phyloP scores from a whole-genome alignment of 64 coral and sea anemone genomes.

The Anthopleura sola region DNA sequence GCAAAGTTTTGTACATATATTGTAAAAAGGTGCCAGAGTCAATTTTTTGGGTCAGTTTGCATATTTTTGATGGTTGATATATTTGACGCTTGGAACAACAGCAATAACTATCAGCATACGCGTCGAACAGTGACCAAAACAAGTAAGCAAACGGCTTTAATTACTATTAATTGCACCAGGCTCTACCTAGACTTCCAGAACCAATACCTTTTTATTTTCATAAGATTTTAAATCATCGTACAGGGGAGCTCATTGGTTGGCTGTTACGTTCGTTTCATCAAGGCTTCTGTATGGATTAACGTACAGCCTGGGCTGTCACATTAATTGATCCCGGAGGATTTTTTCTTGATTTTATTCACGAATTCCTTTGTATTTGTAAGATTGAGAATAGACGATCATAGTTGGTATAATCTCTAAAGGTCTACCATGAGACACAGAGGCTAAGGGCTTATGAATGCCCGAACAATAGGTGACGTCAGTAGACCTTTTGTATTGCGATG shows the following conservation, averaged over 20 bases:
- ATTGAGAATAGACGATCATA: neutral
- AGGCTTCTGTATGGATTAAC: neutral
- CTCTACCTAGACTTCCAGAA: neutral
- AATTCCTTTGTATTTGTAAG: constrained; percentile 21
- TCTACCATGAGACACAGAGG: neutral
- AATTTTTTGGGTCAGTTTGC: neutral
- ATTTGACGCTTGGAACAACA: neutral
- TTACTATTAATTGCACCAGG: neutral
- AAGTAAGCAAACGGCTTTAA: constrained; percentile 1
- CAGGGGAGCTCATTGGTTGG: neutral
- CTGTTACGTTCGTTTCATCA: neutral
- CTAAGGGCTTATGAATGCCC: neutral
- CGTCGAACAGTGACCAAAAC: neutral
- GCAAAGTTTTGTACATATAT: neutral
- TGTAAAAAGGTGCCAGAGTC: neutral
- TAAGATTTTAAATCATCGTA: constrained; percentile 10
- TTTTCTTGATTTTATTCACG: constrained; percentile 23
- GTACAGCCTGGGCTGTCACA: neutral
- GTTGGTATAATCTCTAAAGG: neutral
- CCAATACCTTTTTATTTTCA: constrained; percentile 13
- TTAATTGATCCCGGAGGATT: constrained; percentile 37
- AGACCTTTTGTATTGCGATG: neutral
- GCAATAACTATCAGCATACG: neutral
- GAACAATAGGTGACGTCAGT: constrained; percentile 22
- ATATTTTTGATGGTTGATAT: neutral